Evolutionary conservation across 2,797 vertebrate genomes (phyloP), one percentile per base, ranked within the genome.

Genomic region (Helarctos malayanus): DNA sequence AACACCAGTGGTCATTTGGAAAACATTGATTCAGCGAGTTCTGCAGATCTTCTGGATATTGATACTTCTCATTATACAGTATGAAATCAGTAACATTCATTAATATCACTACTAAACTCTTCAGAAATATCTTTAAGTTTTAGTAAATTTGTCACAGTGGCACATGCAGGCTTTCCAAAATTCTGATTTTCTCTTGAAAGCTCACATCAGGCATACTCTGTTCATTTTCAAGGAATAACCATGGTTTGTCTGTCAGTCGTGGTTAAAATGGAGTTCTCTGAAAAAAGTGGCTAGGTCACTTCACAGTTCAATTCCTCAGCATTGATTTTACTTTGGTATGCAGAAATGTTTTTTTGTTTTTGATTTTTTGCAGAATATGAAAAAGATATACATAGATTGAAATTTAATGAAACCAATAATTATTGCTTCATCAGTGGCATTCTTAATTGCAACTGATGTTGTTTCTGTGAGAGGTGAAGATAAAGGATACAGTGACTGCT

Each of bases 141-240:
- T 88, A 45, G 27, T 52, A 65, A 92, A 14, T 81, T 75, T 87
- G 49, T 94, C 32, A 65, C 2, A 49, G 10, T 78, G 41, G 4
- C 19, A 84, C 21, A 23, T 57, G 57, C 15, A 92, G 68, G 25
- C 35, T 95, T 75, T 61, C 49, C 52, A 75, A 41, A 87, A 89
- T 90, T 89, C 52, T 38, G 45, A 15, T 82, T 85, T 94, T 97
- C 25, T 79, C 25, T 61, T 94, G 38, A 88, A 82, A 71, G 47
- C 59, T 94, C 52, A 85, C 16, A 86, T 29, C 14, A 56, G 45
- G 10, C 27, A 91, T 18, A 41, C 25, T 73, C 4, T 71, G 47
- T 81, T 7, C 23, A 23, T 80, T 84, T 45, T 61, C 29, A 47
- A 45, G n/a, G 86, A 90, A 86, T 63, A 65, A 49, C 13, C 15